phyloP scores from a whole-genome alignment of 2,888 invertebrate genomes.

The Acanthopleura granulata region DNA sequence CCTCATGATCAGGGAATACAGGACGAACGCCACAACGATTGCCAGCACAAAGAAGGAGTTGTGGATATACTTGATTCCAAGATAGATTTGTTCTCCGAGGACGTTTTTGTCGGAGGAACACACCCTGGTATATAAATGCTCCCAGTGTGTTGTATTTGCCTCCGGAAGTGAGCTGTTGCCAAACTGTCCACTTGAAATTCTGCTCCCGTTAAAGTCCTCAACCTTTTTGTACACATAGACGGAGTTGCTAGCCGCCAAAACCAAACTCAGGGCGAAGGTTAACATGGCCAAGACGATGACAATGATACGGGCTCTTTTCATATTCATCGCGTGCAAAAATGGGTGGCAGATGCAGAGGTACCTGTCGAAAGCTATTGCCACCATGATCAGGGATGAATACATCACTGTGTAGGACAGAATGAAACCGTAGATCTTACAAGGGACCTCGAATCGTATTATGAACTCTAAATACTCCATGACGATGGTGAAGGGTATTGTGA shows the following conservation, averaged over 20 bases:
- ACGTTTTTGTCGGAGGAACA: background rate
- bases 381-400: slow-evolving; percentile 62
- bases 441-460: slow-evolving; percentile 42
- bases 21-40: slow-evolving; percentile 61
- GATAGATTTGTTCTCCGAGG: background rate
- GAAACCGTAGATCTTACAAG: slow-evolving; percentile 61
- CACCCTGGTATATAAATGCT: background rate
- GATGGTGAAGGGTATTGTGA: slow-evolving; percentile 62
- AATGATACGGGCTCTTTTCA: slow-evolving; percentile 47
- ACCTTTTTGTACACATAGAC: slow-evolving; percentile 28
- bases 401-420: slow-evolving; percentile 59
- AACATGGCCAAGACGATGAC: slow-evolving; percentile 40
- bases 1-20: slow-evolving; percentile 62
- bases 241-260: slow-evolving; percentile 42
- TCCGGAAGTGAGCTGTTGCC: background rate
- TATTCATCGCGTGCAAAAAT: slow-evolving; percentile 60
- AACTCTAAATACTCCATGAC: slow-evolving; percentile 59
- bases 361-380: slow-evolving; percentile 55
- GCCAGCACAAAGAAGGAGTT: slow-evolving; percentile 60
- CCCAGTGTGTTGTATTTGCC: background rate
- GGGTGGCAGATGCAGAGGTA: slow-evolving; percentile 64
- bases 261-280: slow-evolving; percentile 42
- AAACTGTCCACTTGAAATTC: background rate
- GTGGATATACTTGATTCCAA: slow-evolving; percentile 56
- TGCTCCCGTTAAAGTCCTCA: background rate